phyloP scores from a whole-genome alignment of 92 coral and sea anemone species.

The Meandrina meandrites region DNA sequence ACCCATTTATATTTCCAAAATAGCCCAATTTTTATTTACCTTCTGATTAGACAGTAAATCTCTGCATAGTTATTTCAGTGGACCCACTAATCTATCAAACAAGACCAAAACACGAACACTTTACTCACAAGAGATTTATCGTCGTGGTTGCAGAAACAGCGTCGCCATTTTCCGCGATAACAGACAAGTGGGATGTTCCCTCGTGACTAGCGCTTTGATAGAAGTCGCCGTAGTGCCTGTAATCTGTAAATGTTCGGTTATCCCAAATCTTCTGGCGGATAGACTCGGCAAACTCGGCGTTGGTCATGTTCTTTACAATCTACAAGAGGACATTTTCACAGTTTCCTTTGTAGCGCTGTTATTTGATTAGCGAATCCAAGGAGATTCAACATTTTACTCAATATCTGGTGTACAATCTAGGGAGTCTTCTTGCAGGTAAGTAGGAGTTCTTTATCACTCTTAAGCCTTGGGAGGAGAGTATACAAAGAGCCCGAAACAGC shows the following conservation, averaged over 20 bases:
- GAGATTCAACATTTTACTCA: too few relatives aligned
- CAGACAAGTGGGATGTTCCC: conserved; percentile 85
- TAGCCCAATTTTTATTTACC: too few relatives aligned
- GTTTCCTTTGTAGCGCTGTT: not conserved
- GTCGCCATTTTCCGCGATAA: conserved; percentile 89
- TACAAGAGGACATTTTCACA: conserved; percentile 14
- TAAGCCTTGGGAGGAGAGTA: too few relatives aligned
- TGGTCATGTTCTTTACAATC: conserved; percentile 71
- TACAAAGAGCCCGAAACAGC: too few relatives aligned
- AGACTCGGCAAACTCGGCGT: conserved; percentile 74
- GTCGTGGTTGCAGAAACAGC: conserved; percentile 82
- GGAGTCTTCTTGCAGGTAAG: too few relatives aligned
- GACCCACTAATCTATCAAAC: not conserved
- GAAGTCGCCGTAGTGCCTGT: conserved; percentile 74
- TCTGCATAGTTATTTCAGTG: not conserved
- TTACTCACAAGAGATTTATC: conserved; percentile 8
- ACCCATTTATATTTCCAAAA: too few relatives aligned
- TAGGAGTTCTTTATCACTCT: too few relatives aligned
- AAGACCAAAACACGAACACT: not conserved
- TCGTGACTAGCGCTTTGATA: conserved; percentile 52
- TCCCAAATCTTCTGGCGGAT: conserved; percentile 74
- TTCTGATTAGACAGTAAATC: too few relatives aligned
- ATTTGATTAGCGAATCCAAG: not conserved
- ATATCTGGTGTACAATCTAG: too few relatives aligned
- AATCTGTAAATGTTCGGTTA: conserved; percentile 65